A percentile compares a stretch with the other conserved stretches of the same genome.
These are phyloP conservation scores for Caradrina kadenii DNA, from an alignment of 2,888 invertebrate species.

Conservation along the genomic window DNA sequence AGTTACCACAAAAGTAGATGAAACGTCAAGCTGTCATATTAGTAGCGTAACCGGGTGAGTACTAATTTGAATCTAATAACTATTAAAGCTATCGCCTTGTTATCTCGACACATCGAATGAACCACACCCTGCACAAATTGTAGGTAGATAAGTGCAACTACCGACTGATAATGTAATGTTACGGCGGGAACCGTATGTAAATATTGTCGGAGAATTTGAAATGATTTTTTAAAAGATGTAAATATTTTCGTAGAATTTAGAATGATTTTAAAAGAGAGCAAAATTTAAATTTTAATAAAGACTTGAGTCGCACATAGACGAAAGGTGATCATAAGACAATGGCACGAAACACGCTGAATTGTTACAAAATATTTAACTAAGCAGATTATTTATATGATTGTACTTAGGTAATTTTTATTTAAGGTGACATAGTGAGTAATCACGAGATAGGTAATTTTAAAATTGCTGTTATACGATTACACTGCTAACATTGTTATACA, in stretches of 20 bases:
- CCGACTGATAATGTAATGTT: constrained; percentile 48
- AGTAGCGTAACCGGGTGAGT: constrained; percentile 49
- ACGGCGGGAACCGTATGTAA: constrained; percentile 41
- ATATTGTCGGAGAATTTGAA: constrained; percentile 36
- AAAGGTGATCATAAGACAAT: not conserved
- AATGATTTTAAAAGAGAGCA: constrained; percentile 14
- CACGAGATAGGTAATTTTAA: constrained; percentile 4
- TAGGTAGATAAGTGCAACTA: constrained; percentile 63
- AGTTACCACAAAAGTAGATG: constrained; percentile 9
- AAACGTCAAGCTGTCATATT: constrained; percentile 56
- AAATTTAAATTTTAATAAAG: not conserved
- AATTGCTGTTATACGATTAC: constrained; percentile 4
- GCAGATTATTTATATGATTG: not conserved
- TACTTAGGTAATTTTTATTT: not conserved
- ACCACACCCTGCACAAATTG: constrained; percentile 60
- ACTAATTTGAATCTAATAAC: constrained; percentile 73
- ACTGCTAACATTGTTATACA: not conserved
- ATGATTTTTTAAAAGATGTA: constrained; percentile 8
- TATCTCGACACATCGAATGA: constrained; percentile 58
- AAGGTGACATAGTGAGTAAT: constrained; percentile 11
- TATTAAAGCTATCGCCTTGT: constrained; percentile 53
- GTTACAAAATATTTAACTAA: constrained; percentile 10
- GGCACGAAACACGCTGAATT: constrained; percentile 7
- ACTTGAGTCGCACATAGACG: not conserved
- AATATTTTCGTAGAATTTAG: not conserved